Base-by-base conservation (phyloP, 2,888 invertebrate genomes). In the Eulithis prunata region DNA sequence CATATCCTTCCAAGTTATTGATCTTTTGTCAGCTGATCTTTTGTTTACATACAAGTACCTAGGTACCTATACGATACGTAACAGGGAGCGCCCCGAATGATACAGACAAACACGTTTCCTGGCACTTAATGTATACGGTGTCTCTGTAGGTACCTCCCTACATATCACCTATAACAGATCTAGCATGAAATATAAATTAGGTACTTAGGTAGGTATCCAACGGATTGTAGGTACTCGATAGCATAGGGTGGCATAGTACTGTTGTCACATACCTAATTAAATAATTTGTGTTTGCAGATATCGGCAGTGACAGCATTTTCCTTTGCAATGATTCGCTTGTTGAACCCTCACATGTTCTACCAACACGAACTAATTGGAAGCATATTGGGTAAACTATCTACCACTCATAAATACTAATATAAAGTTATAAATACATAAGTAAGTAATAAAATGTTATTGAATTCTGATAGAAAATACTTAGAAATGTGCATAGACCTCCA, bases 271-370 rank as follows among this genome's bases (percentile, higher is more conserved):
- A 2, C 32, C 41, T 41, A 41, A 41, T 11, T 47, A 36, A 13
- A 38, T 14, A 1, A 13, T 67, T 41, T 62, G 68, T 65, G 61
- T 85, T 84, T 49, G 2, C 82, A 92, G 92, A 81, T 90, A 52
- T 92, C 92, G 32, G 82, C 91, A n/a, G 84, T 84, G 1, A 90
- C 91, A 62, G 90, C 91, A 38, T 88, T 91, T 74, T 84, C 87
- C 66, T 76, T 91, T 75, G 82, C 87, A 12, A 69, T 90, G 21
- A 75, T 90, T 7, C 87, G 92, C 10, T 74, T 92, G 10, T 70
- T 90, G 54, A 85, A 88, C 59, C 88, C 88, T 1, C 80, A 88
- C 32, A 71, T 89, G 38, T 93, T 83, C 74, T 92, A 92, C 76
- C 70, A 84, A 68, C 82, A 87, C 14, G 76, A 82, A 46, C 73